A percentile compares a stretch with the other conserved stretches of the same genome.
Conservation (phyloP, 2,888 invertebrate genomes). For the Agonopterix subpropinquella region DNA sequence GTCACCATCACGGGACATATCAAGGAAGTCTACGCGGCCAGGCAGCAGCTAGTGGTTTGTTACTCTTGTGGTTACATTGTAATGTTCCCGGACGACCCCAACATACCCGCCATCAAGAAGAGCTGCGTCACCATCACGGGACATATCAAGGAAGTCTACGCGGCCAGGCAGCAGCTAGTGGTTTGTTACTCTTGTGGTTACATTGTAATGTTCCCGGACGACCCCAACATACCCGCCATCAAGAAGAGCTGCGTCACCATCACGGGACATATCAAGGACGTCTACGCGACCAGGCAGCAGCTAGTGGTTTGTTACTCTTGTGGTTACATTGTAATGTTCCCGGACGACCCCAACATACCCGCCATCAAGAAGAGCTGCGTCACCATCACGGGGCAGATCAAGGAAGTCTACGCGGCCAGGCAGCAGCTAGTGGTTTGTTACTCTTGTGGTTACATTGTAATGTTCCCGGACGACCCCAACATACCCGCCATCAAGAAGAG, state of each 20-base stretch:
- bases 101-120: slow-evolving; percentile 89
- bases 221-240: slow-evolving; percentile 88
- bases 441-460: too few relatives aligned
- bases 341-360: slow-evolving; percentile 90
- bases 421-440: too few relatives aligned
- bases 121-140: slow-evolving; percentile 95
- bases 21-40: slow-evolving; percentile 90
- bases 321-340: too few relatives aligned
- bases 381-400: slow-evolving; percentile 91
- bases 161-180: slow-evolving; percentile 92
- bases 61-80: too few relatives aligned
- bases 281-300: slow-evolving; percentile 92
- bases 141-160: slow-evolving; percentile 90
- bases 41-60: slow-evolving; percentile 91
- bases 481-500: slow-evolving; percentile 91
- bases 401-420: slow-evolving; percentile 91
- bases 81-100: slow-evolving; percentile 94
- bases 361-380: slow-evolving; percentile 92
- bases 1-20: slow-evolving; percentile 93
- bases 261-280: slow-evolving; percentile 91
- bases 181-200: too few relatives aligned
- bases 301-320: slow-evolving; percentile 88
- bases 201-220: slow-evolving; percentile 96
- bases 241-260: slow-evolving; percentile 95
- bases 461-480: slow-evolving; percentile 89